Percentiles rank a stretch among this genome's conserved stretches.
These are phyloP conservation scores for Cyrtodaria siliqua DNA, from an alignment of 2,888 invertebrate species.

Conservation along the genomic window DNA sequence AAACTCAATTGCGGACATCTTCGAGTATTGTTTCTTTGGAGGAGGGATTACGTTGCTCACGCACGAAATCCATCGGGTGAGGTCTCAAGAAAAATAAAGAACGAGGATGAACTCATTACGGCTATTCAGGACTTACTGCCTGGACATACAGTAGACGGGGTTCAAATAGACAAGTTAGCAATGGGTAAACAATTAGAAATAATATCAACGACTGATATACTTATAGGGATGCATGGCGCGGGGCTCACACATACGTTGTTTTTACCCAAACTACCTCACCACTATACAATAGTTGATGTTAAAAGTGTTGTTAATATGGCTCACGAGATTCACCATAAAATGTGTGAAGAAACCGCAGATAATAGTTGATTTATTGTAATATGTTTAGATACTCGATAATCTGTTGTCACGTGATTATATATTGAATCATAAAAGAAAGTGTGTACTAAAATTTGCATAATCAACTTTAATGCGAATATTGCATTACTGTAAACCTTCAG, in stretches of 20 bases:
- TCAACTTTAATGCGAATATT: no score
- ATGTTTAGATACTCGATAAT: no score
- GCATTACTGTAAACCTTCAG: no score
- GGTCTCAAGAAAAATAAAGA: slow-evolving; percentile 81
- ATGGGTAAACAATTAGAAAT: slow-evolving; percentile 79
- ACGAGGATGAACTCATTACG: slow-evolving; percentile 76
- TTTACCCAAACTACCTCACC: no score
- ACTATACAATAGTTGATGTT: no score
- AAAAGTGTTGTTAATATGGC: no score
- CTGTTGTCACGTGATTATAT: no score
- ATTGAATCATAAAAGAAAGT: no score
- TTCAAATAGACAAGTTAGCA: slow-evolving; percentile 79
- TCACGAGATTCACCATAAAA: no score
- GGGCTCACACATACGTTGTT: slow-evolving; percentile 83
- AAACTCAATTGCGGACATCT: slow-evolving; percentile 75
- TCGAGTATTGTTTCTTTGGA: slow-evolving; percentile 79
- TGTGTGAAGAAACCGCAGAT: no score
- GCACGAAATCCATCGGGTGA: slow-evolving; percentile 82
- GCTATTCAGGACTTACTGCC: slow-evolving; percentile 63
- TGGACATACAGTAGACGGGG: slow-evolving; percentile 60
- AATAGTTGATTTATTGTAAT: no score
- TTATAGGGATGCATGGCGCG: slow-evolving; percentile 85
- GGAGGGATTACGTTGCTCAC: slow-evolving; percentile 84
- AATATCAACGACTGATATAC: slow-evolving; percentile 60
- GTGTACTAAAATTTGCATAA: no score